phyloP scores from a whole-genome alignment of 1,140 invertebrate species.

The Vanessa atalanta region DNA sequence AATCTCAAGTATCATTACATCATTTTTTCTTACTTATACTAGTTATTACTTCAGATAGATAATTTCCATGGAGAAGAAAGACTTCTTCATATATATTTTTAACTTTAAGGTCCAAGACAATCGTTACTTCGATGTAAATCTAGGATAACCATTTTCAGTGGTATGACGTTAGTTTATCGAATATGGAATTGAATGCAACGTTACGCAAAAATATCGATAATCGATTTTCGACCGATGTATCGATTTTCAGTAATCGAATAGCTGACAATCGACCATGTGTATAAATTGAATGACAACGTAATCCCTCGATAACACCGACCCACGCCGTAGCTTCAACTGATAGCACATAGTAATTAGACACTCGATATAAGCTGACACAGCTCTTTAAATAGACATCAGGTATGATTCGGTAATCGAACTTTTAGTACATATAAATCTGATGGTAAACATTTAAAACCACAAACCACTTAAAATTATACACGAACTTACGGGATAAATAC shows the following conservation, averaged over 20 bases:
- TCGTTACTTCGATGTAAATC: not conserved
- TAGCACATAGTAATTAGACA: conserved; percentile 6
- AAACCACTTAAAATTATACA: not conserved
- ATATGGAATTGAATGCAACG: not conserved
- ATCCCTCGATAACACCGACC: conserved; percentile 1
- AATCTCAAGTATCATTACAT: not conserved
- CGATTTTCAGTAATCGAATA: not conserved
- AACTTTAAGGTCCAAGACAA: not conserved
- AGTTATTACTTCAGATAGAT: no score
- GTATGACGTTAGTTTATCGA: not conserved
- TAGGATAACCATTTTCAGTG: not conserved
- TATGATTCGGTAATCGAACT: conserved; percentile 1
- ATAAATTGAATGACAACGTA: conserved; percentile 12
- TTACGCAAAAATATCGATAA: not conserved
- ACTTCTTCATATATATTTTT: no score
- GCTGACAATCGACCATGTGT: not conserved
- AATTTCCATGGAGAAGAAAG: no score
- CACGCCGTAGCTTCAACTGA: conserved; percentile 3
- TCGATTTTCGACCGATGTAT: not conserved
- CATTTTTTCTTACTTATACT: not conserved
- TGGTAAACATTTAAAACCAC: not conserved
- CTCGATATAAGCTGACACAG: not conserved
- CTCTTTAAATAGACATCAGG: conserved; percentile 8
- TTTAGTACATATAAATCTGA: not conserved
- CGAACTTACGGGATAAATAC: no score